phyloP scores from a whole-genome alignment of 1,140 invertebrate genomes.

The Calycopis cecrops region DNA sequence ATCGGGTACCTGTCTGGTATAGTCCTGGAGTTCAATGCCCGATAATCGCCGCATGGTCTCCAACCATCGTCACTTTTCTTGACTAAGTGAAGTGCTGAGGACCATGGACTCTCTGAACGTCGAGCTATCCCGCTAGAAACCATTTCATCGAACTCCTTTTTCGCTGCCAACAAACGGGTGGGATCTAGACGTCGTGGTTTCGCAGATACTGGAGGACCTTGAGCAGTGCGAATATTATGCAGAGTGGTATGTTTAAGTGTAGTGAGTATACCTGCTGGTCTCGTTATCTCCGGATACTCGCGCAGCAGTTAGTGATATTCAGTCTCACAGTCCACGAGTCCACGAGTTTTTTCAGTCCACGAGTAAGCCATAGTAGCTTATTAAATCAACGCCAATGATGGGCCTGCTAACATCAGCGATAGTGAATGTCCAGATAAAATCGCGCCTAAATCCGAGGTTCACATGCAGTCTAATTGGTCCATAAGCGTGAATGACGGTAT shows the following conservation, averaged over 20 bases:
- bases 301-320: constrained; percentile 25
- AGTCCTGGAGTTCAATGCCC: too few relatives aligned
- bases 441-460: constrained; percentile 42
- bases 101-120: constrained; percentile 48
- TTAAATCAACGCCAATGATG: constrained; percentile 58
- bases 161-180: constrained; percentile 38
- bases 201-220: constrained; percentile 45
- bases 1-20: too few relatives aligned
- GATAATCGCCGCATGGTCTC: constrained; percentile 61
- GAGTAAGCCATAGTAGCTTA: constrained; percentile 36
- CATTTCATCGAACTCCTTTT: constrained; percentile 50
- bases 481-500: constrained; percentile 47
- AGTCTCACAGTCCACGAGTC: constrained; percentile 26
- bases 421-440: constrained; percentile 54
- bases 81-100: constrained; percentile 53
- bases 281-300: constrained; percentile 27
- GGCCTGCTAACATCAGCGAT: constrained; percentile 49
- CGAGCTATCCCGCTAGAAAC: constrained; percentile 32
- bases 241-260: constrained; percentile 26
- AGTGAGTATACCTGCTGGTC: constrained; percentile 24
- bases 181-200: constrained; percentile 49
- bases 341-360: constrained; percentile 38
- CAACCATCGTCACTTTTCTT: constrained; percentile 52
- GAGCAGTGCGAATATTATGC: constrained; percentile 29
- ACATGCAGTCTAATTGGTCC: constrained; percentile 35